These are phyloP conservation scores for Sebastes diploproa DNA, from an alignment of 2,797 vertebrate species.

Conservation along the genomic window DNA sequence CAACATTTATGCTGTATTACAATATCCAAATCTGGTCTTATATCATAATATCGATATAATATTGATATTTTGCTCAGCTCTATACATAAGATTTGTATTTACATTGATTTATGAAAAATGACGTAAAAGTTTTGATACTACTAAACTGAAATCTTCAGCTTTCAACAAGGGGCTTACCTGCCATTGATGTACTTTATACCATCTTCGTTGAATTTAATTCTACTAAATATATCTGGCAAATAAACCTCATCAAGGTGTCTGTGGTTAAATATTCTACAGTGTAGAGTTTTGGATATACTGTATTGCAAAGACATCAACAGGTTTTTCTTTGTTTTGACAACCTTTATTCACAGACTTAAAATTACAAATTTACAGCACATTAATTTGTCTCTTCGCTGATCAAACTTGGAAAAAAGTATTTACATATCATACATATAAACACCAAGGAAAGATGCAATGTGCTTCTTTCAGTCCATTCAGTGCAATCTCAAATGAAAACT, in stretches of 20 bases:
- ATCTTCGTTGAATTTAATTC: not conserved
- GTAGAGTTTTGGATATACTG: not conserved
- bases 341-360: conserved; percentile 56
- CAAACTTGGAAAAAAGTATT: conserved; percentile 40
- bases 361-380: conserved; percentile 39
- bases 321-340: conserved; percentile 6
- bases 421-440: conserved; percentile 51
- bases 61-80: too few species aligned
- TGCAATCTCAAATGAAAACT: conserved; percentile 35
- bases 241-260: not conserved
- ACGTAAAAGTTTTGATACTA: not conserved
- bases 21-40: too few species aligned
- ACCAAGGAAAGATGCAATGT: not conserved
- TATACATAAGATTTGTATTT: not conserved
- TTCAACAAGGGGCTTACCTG: not conserved
- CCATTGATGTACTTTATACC: not conserved
- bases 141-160: not conserved
- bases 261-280: too few species aligned
- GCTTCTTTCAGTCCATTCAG: conserved; percentile 24
- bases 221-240: not conserved
- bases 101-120: not conserved
- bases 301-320: not conserved
- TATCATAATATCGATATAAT: too few species aligned
- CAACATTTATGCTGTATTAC: too few species aligned
- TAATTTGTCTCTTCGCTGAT: conserved; percentile 1